A percentile compares a stretch with the other conserved stretches of the same genome.
Conservation (phyloP, 1,140 invertebrate genomes). For the Diprion similis region DNA sequence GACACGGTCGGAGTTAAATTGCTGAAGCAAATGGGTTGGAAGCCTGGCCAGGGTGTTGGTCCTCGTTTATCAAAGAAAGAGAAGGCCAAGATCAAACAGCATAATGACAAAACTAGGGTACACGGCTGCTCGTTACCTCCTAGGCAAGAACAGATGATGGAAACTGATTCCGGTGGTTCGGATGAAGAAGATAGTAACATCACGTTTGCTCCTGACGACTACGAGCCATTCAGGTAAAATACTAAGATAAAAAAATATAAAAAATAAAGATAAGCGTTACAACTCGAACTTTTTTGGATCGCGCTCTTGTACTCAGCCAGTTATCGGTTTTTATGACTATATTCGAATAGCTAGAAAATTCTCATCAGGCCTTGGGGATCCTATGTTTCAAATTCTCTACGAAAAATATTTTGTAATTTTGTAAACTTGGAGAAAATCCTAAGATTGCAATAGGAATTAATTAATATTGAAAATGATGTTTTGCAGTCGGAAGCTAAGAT, state of each 20-base stretch:
- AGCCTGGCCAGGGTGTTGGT: constrained; percentile 90
- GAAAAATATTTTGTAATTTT: no score
- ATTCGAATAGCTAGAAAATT: neutral
- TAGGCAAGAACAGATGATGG: constrained; percentile 42
- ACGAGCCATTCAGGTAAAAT: constrained; percentile 66
- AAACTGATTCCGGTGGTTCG: constrained; percentile 58
- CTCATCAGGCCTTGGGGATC: no score
- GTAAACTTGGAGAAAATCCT: no score
- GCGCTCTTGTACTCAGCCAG: neutral
- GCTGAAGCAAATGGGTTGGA: constrained; percentile 89
- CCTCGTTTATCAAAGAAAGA: constrained; percentile 69
- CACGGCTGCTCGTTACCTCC: constrained; percentile 75
- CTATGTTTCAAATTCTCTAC: no score
- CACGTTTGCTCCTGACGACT: constrained; percentile 88
- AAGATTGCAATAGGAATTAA: no score
- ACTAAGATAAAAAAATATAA: constrained; percentile 17
- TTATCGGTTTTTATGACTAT: neutral
- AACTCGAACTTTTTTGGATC: neutral
- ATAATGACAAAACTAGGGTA: constrained; percentile 62
- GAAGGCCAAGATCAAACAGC: constrained; percentile 59
- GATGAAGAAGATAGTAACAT: constrained; percentile 69
- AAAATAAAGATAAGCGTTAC: neutral
- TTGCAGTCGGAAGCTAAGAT: no score
- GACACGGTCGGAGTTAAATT: constrained; percentile 89
- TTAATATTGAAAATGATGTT: no score